These are phyloP conservation scores for Acleris sparsana DNA, from an alignment of 2,888 invertebrate species.

Conservation along the genomic window DNA sequence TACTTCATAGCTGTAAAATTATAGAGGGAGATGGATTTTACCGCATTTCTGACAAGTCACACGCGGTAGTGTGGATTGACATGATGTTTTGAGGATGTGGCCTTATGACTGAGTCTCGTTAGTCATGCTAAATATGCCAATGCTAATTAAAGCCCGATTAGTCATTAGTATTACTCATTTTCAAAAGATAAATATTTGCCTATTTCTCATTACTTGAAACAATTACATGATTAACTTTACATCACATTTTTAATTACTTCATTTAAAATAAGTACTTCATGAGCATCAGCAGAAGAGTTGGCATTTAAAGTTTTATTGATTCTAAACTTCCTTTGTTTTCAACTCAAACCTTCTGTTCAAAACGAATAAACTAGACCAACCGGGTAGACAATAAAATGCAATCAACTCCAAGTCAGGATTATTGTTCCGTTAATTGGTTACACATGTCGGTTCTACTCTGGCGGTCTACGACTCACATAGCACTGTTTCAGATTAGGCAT, in stretches of 20 bases:
- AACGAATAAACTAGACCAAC: slow-evolving; percentile 64
- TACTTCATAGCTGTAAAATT: slow-evolving; percentile 58
- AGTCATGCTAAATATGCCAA: slow-evolving; percentile 20
- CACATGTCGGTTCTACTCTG: slow-evolving; percentile 57
- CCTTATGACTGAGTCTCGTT: slow-evolving; percentile 3
- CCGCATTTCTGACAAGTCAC: slow-evolving; percentile 41
- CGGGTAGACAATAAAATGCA: slow-evolving; percentile 76
- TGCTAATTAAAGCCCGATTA: slow-evolving; percentile 15
- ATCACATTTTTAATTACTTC: not conserved
- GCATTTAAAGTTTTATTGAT: slow-evolving; percentile 10
- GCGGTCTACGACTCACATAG: slow-evolving; percentile 22
- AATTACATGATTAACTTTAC: too few relatives aligned
- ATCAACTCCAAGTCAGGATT: slow-evolving; percentile 58
- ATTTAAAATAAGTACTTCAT: too few relatives aligned
- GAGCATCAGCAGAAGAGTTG: not conserved
- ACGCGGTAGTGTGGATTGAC: slow-evolving; percentile 36
- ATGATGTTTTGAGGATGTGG: slow-evolving; percentile 28
- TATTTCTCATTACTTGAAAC: not conserved
- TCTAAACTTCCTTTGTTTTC: slow-evolving; percentile 15
- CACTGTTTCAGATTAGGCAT: slow-evolving; percentile 24
- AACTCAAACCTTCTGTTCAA: slow-evolving; percentile 40
- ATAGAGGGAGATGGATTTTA: slow-evolving; percentile 41
- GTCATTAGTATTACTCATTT: slow-evolving; percentile 6
- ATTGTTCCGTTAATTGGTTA: slow-evolving; percentile 71
- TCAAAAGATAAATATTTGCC: not conserved